Evolutionary conservation across 1,140 invertebrate species (phyloP).

Genomic region (Heliconius himera): DNA sequence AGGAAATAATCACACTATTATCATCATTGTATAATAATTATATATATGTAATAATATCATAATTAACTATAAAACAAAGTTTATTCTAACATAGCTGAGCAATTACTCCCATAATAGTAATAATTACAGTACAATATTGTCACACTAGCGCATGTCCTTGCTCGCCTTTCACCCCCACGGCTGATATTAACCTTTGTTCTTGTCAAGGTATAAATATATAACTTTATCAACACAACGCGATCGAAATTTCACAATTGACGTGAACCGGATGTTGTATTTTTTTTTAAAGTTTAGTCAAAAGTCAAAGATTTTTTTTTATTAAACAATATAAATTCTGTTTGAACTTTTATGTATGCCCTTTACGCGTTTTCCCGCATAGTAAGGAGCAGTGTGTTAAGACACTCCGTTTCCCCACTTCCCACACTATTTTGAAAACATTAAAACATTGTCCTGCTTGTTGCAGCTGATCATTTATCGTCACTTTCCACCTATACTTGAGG

Average conservation of each 20-base stretch:
- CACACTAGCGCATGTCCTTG: constrained; percentile 41
- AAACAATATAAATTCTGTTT: too few species aligned
- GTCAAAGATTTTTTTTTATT: too few species aligned
- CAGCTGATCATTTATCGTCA: too few species aligned
- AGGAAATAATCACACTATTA: too few species aligned
- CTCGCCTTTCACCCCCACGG: constrained; percentile 42
- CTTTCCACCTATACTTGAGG: too few species aligned
- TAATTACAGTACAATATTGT: constrained; percentile 30
- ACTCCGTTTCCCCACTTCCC: too few species aligned
- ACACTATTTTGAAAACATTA: too few species aligned
- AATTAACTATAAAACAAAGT: background rate
- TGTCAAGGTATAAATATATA: constrained; percentile 15
- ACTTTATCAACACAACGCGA: background rate
- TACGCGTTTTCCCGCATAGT: too few species aligned
- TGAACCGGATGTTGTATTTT: constrained; percentile 8
- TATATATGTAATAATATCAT: background rate
- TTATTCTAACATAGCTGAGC: background rate
- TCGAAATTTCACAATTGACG: constrained; percentile 17
- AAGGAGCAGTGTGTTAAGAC: too few species aligned
- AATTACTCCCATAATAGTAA: constrained; percentile 24
- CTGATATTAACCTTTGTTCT: constrained; percentile 40
- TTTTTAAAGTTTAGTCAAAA: background rate
- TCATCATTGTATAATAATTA: too few species aligned
- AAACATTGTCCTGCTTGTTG: too few species aligned
- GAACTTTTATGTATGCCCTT: too few species aligned